Evolutionary conservation across 2,797 vertebrate species (phyloP), one percentile per base, ranked within the genome.

Genomic region (Mionectes olivaceus): DNA sequence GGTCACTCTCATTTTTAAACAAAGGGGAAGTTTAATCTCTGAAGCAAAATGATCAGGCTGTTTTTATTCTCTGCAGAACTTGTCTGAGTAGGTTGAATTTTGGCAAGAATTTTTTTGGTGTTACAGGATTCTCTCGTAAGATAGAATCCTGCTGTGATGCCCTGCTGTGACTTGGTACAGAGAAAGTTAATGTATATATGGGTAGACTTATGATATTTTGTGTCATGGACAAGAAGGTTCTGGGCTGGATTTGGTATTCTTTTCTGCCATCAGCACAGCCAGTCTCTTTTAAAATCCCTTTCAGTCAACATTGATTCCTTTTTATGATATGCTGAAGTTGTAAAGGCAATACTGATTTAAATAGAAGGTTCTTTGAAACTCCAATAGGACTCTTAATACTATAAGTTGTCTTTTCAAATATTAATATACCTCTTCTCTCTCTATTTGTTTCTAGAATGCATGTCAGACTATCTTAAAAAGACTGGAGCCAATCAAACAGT

Each of bases 381-480:
- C 28, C 57, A 85, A 10, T 2, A 53, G 33, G 12, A 14, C 16
- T 94, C 19, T 81, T 83, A 82, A 55, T 68, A 65, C 39, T 28
- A 19, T 49, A 60, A 84, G 8, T 15, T 46, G 49, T 21, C 24
- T 89, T 65, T 43, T 67, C 19, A 87, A 52, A 60, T 90, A 76
- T 74, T 63, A 63, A 77, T 90, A 55, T 39, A 37, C 28, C 70
- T 30, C 11, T 83, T 57, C 16, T 76, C 33, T 77, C 47, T 77
- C 44, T 77, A 18, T 59, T 78, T 90, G 33, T 71, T 93, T 83
- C 71, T 95, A 99, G 98, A 98, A 98, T 1, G 99, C 99, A 0
- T 99, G 99, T 52, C 97, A 99, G 94, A 97, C 96, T 21, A 98
- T 99, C 57, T 55, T 98, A 46, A 91, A 98, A 83, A 98, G 99